phyloP scores from a whole-genome alignment of 2,888 invertebrate genomes.

The Nephrotoma guestfalica region DNA sequence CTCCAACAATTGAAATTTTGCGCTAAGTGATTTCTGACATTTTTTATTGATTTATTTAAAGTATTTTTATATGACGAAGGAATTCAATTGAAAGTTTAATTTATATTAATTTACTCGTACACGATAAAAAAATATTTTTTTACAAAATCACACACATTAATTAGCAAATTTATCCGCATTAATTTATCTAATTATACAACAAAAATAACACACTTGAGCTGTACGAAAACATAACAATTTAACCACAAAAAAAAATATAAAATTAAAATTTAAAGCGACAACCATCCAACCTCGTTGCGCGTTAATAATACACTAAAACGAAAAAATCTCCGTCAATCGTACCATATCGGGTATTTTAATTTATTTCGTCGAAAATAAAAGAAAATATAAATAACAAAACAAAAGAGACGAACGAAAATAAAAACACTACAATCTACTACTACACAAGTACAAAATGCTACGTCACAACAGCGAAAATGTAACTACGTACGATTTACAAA shows the following conservation, averaged over 20 bases:
- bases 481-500: not conserved
- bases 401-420: not conserved
- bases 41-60: not conserved
- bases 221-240: not conserved
- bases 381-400: not conserved
- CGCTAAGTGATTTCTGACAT: not conserved
- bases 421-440: too few species aligned
- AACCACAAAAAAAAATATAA: not conserved
- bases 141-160: not conserved
- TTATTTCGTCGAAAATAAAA: not conserved
- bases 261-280: not conserved
- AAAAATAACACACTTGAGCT: not conserved
- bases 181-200: not conserved
- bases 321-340: not conserved
- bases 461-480: not conserved
- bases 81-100: not conserved
- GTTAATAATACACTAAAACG: not conserved
- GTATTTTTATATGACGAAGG: not conserved
- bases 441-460: too few species aligned
- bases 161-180: not conserved
- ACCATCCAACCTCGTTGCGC: not conserved
- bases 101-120: not conserved
- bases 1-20: not conserved
- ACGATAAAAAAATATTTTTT: not conserved
- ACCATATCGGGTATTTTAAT: not conserved